phyloP scores from a whole-genome alignment of 2,113 vertebrate species.

The Osmerus mordax region DNA sequence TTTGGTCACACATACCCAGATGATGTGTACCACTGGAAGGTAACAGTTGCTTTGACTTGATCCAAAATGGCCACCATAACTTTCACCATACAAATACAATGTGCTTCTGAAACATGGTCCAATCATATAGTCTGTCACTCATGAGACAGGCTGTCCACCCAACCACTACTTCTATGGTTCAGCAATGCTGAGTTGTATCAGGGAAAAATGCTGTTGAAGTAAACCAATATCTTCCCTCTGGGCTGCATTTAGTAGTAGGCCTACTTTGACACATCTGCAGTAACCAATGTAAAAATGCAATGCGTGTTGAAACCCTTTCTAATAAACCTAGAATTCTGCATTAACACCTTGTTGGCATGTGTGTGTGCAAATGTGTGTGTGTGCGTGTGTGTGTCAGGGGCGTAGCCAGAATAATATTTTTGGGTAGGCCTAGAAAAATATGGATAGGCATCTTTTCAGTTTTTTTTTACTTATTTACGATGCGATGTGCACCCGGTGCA shows the following conservation, averaged over 20 bases:
- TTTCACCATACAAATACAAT: slow-evolving; percentile 9
- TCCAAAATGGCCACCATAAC: slow-evolving; percentile 32
- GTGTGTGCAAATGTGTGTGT: slow-evolving; percentile 19
- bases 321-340: slow-evolving; percentile 79
- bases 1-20: slow-evolving; percentile 22
- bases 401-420: too few relatives aligned
- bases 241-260: slow-evolving; percentile 52
- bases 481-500: too few relatives aligned
- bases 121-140: background rate
- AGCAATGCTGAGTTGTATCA: background rate
- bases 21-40: slow-evolving; percentile 5
- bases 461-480: too few relatives aligned
- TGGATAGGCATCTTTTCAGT: too few relatives aligned
- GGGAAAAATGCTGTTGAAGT: slow-evolving; percentile 1
- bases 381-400: slow-evolving; percentile 7
- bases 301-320: slow-evolving; percentile 63
- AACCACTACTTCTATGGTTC: background rate
- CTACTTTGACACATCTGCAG: slow-evolving; percentile 55
- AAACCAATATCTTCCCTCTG: slow-evolving; percentile 33
- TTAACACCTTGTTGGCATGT: slow-evolving; percentile 35
- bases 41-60: slow-evolving; percentile 7
- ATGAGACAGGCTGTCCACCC: background rate
- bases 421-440: too few relatives aligned
- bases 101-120: slow-evolving; percentile 1
- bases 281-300: slow-evolving; percentile 52